Base-by-base conservation (phyloP, 2,113 vertebrate species). In the Condylura cristata region DNA sequence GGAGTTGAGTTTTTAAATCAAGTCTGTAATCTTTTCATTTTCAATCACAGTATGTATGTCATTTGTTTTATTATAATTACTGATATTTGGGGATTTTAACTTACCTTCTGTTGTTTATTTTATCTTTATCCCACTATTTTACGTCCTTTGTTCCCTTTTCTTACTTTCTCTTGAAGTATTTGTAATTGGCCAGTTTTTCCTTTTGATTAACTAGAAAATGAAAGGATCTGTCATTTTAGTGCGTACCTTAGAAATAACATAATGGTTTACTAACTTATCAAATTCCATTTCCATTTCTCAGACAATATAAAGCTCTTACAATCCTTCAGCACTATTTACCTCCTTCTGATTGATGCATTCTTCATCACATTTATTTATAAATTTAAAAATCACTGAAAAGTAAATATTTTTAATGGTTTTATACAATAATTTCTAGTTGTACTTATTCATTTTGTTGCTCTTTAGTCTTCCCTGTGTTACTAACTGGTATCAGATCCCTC, bases 301-400 rank as follows among this genome's bases (percentile, higher is more conserved):
- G 44, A 63, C 37, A 87, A 75, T 44, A 1, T 53, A 53, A 95
- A 66, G 17, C 8, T 28, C 66, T 93, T 92, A 95, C 8, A 93
- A 41, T 6, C 76, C 63, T 95, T 92, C 26, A 24, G 84, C 65
- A 79, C 80, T 70, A 46, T 71, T 32, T 84, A 66, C 48, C 46
- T n/a, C n/a, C n/a, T 90, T 90, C 86, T 90, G 51, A 86, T 56
- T 70, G 66, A 79, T 65, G 41, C 75, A 39, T 8, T 66, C 17
- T 82, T 93, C 61, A 28, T 90, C 34, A 37, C 74, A 88, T 46
- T 81, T 84, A 89, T 63, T 84, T 91, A 91, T 66, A 84, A 75
- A 56, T 58, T 86, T 81, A 53, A 74, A 80, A 12, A 86, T 5
- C 66, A 28, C 58, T 86, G 46, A 41, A 58, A 32, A 58, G n/a